phyloP scores from a whole-genome alignment of 2,888 invertebrate genomes.

The Gari tellinella region DNA sequence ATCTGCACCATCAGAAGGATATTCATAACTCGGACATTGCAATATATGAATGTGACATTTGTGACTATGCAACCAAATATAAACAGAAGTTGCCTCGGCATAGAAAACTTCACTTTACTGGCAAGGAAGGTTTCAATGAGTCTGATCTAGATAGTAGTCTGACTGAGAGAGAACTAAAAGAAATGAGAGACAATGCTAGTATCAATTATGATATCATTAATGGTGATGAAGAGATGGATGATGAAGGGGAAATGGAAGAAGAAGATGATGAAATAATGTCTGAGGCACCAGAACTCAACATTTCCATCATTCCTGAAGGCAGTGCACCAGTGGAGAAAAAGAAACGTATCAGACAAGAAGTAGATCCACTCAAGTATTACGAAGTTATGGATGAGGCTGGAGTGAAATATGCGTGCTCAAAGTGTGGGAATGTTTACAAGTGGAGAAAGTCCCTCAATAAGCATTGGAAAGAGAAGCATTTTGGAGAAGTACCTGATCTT shows the following conservation, averaged over 20 bases:
- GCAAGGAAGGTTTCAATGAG: conserved; percentile 61
- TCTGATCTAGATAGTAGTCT: conserved; percentile 65
- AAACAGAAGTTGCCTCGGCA: conserved; percentile 79
- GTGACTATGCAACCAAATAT: conserved; percentile 81
- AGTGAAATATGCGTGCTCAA: conserved; percentile 83
- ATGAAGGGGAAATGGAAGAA: conserved; percentile 57
- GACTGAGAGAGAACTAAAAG: conserved; percentile 54
- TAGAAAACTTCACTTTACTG: conserved; percentile 74
- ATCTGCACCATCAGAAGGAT: conserved; percentile 76
- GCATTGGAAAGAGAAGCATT: conserved; percentile 85
- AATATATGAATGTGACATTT: conserved; percentile 79
- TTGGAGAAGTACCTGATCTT: conserved; percentile 78
- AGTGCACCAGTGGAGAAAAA: conserved; percentile 66
- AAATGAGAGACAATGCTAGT: conserved; percentile 38
- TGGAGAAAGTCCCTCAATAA: conserved; percentile 84
- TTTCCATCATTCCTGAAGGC: conserved; percentile 2
- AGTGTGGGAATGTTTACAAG: conserved; percentile 84
- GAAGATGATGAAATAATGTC: conserved; percentile 61
- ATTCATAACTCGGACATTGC: conserved; percentile 72
- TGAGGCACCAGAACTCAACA: conserved; percentile 14
- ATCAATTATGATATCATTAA: conserved; percentile 33
- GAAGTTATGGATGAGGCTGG: conserved; percentile 81
- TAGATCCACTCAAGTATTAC: conserved; percentile 81
- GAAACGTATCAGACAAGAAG: conserved; percentile 77
- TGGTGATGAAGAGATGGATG: conserved; percentile 58